Base-by-base conservation (phyloP, 2,888 invertebrate genomes). In the Lissonota sp. region DNA sequence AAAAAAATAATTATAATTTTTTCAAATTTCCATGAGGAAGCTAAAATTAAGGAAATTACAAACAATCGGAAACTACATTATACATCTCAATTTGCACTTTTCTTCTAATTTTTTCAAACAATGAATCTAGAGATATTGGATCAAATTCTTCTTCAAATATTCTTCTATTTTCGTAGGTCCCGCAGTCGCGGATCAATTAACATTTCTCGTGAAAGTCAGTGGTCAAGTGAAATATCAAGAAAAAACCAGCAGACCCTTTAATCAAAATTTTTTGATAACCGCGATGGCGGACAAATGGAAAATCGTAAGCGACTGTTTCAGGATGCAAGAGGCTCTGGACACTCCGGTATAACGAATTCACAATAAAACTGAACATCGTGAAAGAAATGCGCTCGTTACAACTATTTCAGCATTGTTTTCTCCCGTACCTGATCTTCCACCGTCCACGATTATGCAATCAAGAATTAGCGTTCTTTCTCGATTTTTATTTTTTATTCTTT, bases 281-380 rank as follows among this genome's bases (percentile, higher is more conserved):
- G 97, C 97, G 5, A 95, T 97, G 83, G 97, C 96, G 12, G 97
- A 97, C 85, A 98, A 98, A 90, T 98, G 98, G 98, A 98, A 98
- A 93, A 97, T 99, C 85, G 97, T 97, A 8, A 97, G 96, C 57
- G 98, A 98, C 90, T 96, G 96, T 87, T 98, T 97, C 88, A 94
- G 98, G 89, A 94, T 97, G 86, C 97, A 97, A 93, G 97, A 92
- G 85, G 72, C 87, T 3, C 16, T 88, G 44, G 89, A 91, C 6
- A 84, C 63, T 76, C 72, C 80, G 49, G 83, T 69, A 12, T 76
- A 74, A 44, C 26, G 8, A 72, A 26, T 62, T 26, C 7, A 14
- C 8, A 16, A 14, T 5, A 16, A 5, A 53, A 14, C 14, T 53
- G 6, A 12, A 12, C 14, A 4, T 53, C 5, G 49, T 49, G 14